These are phyloP conservation scores for Simalia tracyae DNA, from an alignment of 2,797 vertebrate species.

Conservation along the genomic window DNA sequence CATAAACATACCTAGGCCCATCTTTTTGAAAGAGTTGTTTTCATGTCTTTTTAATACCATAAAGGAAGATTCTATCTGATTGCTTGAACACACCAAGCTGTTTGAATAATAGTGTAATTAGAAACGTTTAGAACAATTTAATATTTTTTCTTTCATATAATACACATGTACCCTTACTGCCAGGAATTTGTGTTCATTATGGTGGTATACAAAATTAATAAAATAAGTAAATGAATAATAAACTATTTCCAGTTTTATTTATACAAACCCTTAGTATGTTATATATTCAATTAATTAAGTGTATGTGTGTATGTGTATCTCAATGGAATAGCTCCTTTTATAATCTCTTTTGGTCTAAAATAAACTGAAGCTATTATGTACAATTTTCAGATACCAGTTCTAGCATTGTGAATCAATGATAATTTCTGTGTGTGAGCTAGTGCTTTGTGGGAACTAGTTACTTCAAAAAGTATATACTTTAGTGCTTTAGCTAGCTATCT, in stretches of 20 bases:
- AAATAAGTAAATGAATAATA: too few species aligned
- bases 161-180: slow-evolving; percentile 44
- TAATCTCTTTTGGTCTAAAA: slow-evolving; percentile 29
- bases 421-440: slow-evolving; percentile 12
- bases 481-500: not conserved
- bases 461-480: not conserved
- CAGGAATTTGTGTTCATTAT: too few species aligned
- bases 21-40: slow-evolving; percentile 32
- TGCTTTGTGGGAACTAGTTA: not conserved
- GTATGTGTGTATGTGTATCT: slow-evolving; percentile 54
- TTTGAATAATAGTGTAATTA: slow-evolving; percentile 64
- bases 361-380: not conserved
- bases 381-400: slow-evolving; percentile 1
- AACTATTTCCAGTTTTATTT: slow-evolving; percentile 54
- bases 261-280: slow-evolving; percentile 53
- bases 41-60: slow-evolving; percentile 35
- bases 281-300: slow-evolving; percentile 42
- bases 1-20: slow-evolving; percentile 24
- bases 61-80: slow-evolving; percentile 50
- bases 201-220: too few species aligned
- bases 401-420: not conserved
- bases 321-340: slow-evolving; percentile 30
- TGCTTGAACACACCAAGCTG: slow-evolving; percentile 51
- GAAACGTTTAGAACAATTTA: slow-evolving; percentile 52
- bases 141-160: slow-evolving; percentile 54